Evolutionary conservation across 1,140 invertebrate species (phyloP).

Genomic region (Panagrolaimus sp.): DNA sequence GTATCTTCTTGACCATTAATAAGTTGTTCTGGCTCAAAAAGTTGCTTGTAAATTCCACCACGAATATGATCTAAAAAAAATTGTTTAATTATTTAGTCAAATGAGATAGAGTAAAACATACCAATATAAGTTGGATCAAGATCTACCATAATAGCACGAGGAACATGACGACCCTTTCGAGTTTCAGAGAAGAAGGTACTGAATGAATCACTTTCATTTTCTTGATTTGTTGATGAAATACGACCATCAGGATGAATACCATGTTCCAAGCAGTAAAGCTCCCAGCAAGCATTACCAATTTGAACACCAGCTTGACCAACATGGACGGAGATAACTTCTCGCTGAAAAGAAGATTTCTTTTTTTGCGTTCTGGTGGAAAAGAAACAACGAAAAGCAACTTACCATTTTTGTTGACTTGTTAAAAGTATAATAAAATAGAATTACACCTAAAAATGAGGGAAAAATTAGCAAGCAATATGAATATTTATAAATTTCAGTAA

Average conservation of each 20-base stretch:
- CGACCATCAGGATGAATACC: conserved; percentile 65
- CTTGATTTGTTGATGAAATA: conserved; percentile 33
- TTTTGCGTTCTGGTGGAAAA: no score
- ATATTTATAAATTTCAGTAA: no score
- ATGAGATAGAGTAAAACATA: no score
- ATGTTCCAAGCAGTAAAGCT: conserved; percentile 64
- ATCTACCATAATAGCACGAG: conserved; percentile 74
- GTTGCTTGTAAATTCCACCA: conserved; percentile 47
- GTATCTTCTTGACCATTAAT: conserved; percentile 59
- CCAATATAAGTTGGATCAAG: conserved; percentile 78
- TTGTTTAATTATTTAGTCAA: no score
- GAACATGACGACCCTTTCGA: conserved; percentile 68
- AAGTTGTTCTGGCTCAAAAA: conserved; percentile 58
- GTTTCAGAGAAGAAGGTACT: conserved; percentile 64
- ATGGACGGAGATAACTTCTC: conserved; percentile 63
- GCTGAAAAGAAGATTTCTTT: no score
- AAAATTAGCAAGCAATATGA: no score
- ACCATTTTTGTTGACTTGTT: no score
- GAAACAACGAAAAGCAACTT: no score
- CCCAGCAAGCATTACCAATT: conserved; percentile 67
- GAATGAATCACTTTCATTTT: conserved; percentile 60
- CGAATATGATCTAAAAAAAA: conserved; percentile 66
- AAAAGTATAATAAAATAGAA: no score
- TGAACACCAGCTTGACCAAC: conserved; percentile 64
- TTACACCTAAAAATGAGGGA: no score